A percentile compares a stretch with the other conserved stretches of the same genome.
These are phyloP conservation scores for Anastatus disparis DNA, from an alignment of 1,140 invertebrate species.

Conservation along the genomic window DNA sequence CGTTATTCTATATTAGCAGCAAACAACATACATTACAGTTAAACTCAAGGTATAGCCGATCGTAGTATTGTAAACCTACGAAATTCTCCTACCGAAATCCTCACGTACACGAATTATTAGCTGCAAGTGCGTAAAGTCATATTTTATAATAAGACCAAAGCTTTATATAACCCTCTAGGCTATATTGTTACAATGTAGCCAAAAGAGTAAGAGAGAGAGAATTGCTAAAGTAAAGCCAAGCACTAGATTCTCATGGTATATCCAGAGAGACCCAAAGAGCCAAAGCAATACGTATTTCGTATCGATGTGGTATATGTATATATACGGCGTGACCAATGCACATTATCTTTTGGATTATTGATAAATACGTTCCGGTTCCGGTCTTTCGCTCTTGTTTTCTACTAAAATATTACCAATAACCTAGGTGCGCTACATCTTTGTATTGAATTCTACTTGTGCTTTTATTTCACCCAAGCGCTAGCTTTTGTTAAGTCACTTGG, in stretches of 20 bases:
- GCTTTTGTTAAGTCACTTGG: too few species aligned
- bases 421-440: too few species aligned
- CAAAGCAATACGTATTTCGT: constrained; percentile 43
- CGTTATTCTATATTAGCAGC: too few species aligned
- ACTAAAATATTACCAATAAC: too few species aligned
- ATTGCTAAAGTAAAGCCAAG: constrained; percentile 1
- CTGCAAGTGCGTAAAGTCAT: constrained; percentile 33
- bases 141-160: constrained; percentile 46
- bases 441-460: too few species aligned
- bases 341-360: constrained; percentile 51
- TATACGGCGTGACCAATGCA: background rate
- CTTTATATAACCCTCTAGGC: constrained; percentile 35
- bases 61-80: background rate
- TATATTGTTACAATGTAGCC: background rate
- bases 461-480: too few species aligned
- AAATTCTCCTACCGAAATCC: background rate
- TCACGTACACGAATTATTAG: constrained; percentile 44
- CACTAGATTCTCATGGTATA: constrained; percentile 45
- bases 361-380: constrained; percentile 50
- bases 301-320: constrained; percentile 27
- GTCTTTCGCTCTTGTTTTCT: too few species aligned
- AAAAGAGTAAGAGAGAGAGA: constrained; percentile 6
- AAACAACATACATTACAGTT: too few species aligned
- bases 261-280: too few species aligned
- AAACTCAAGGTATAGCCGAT: background rate